phyloP scores from a whole-genome alignment of 2,888 invertebrate species.

The Belgica antarctica region DNA sequence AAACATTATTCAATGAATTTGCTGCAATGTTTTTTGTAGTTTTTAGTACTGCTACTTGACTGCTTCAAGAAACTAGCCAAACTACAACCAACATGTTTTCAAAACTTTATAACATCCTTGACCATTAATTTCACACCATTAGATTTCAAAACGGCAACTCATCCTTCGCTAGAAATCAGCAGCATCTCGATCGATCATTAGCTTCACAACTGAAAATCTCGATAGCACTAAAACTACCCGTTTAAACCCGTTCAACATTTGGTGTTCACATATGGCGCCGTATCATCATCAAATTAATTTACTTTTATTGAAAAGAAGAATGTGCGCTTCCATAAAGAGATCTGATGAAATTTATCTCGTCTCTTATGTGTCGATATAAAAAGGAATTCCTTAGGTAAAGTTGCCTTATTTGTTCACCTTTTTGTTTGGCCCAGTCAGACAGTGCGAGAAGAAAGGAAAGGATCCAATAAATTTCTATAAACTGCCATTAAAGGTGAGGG shows the following conservation, averaged over 20 bases:
- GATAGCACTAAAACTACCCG: too few species aligned
- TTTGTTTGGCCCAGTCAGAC: neutral
- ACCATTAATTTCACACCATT: too few species aligned
- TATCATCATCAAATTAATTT: neutral
- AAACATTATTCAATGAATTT: too few species aligned
- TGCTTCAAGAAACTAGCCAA: too few species aligned
- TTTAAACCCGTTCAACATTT: conserved; percentile 18
- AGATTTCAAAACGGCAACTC: too few species aligned
- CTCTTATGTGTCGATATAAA: neutral
- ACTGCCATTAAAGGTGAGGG: conserved; percentile 18
- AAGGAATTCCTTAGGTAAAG: conserved; percentile 9
- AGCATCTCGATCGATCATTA: too few species aligned
- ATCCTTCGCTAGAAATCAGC: too few species aligned
- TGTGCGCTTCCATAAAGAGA: neutral
- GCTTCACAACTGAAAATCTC: too few species aligned
- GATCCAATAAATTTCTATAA: conserved; percentile 38
- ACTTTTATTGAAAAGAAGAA: neutral
- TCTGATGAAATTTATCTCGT: neutral
- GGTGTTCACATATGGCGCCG: conserved; percentile 32
- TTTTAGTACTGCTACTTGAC: too few species aligned
- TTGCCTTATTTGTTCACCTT: conserved; percentile 13
- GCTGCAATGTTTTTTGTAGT: too few species aligned
- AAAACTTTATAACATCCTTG: too few species aligned
- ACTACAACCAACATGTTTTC: too few species aligned
- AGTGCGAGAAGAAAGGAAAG: conserved; percentile 17